These are phyloP conservation scores for Darevskia nairensis DNA, from an alignment of 2,797 vertebrate species.

Conservation along the genomic window DNA sequence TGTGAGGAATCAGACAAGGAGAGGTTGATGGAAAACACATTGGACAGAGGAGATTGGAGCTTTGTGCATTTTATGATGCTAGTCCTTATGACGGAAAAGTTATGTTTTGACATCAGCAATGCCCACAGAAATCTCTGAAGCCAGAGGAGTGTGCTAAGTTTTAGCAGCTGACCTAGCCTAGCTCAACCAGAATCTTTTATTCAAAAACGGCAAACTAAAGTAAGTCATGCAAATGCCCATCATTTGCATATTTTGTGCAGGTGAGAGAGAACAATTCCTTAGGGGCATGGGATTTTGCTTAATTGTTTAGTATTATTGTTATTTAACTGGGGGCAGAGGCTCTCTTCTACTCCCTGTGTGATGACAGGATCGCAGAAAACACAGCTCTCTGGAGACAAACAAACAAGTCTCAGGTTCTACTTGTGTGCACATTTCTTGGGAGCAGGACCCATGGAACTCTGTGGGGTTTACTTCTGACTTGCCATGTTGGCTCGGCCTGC, in stretches of 20 bases:
- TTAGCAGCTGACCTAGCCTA: no score
- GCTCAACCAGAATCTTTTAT: neutral
- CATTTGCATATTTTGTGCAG: neutral
- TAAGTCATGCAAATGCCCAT: neutral
- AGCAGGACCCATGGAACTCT: neutral
- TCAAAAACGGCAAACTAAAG: neutral
- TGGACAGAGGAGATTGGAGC: neutral
- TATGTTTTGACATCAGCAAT: neutral
- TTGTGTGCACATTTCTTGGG: neutral
- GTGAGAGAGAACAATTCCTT: neutral
- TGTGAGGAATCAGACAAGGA: conserved; percentile 3
- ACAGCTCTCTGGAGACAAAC: neutral
- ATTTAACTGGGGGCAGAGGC: neutral
- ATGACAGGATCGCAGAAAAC: neutral
- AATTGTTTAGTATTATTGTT: neutral
- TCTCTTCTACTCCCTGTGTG: no score
- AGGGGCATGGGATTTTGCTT: neutral
- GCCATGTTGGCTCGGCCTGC: neutral
- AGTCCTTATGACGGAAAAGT: neutral
- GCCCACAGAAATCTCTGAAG: no score
- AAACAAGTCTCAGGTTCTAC: neutral
- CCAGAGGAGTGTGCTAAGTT: neutral
- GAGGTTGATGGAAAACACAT: neutral
- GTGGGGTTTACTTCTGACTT: neutral
- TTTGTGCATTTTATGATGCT: neutral